Evolutionary conservation across 2,797 vertebrate genomes (phyloP).

Genomic region (Sus cebifrons): DNA sequence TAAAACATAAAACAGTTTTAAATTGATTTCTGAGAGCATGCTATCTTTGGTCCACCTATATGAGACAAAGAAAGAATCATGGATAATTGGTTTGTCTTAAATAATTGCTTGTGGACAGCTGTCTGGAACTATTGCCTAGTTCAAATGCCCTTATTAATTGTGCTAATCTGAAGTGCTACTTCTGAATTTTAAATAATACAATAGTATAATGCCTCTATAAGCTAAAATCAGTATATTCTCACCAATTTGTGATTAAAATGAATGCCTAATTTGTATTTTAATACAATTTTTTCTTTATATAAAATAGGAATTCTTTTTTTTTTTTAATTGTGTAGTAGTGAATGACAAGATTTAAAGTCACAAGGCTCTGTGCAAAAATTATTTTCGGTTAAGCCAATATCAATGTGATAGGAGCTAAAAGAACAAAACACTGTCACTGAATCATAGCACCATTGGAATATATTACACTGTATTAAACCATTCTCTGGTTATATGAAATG

Average conservation of each 20-base stretch:
- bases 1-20: slow-evolving; percentile 10
- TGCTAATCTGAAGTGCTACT: background rate
- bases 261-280: background rate
- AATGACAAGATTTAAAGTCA: background rate
- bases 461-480: background rate
- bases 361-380: background rate
- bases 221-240: background rate
- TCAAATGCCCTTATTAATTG: background rate
- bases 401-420: background rate
- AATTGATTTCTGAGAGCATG: slow-evolving; percentile 11
- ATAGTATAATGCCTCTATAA: background rate
- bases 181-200: slow-evolving; percentile 50
- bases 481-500: slow-evolving; percentile 60
- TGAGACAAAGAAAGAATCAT: background rate
- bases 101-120: background rate
- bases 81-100: background rate
- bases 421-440: slow-evolving; percentile 5
- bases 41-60: background rate
- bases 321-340: background rate
- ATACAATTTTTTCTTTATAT: slow-evolving; percentile 20
- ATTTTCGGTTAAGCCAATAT: slow-evolving; percentile 3
- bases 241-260: slow-evolving; percentile 39
- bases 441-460: background rate
- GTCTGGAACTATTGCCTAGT: background rate
- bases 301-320: background rate